Conservation (phyloP, 2,888 invertebrate species). For the Drosophila aldrichi region DNA sequence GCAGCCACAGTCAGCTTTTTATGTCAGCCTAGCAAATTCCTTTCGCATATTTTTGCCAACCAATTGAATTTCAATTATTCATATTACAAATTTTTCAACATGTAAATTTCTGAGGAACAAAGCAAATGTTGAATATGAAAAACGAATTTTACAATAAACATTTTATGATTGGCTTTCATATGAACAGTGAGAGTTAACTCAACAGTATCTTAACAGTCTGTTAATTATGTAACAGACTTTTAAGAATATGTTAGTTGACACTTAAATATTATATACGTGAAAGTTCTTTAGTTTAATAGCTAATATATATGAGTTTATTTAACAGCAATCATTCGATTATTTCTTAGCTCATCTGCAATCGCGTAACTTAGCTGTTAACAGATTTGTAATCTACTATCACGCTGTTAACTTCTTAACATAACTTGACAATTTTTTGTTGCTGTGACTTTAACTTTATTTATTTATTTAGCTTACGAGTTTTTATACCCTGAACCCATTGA, state of each 20-base stretch:
- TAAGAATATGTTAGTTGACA: not conserved
- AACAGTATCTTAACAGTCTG: not conserved
- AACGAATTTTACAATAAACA: no score
- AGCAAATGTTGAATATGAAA: not conserved
- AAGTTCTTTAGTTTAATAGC: no score
- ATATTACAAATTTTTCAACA: not conserved
- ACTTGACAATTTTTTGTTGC: not conserved
- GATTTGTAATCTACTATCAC: not conserved
- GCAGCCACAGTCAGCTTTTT: not conserved
- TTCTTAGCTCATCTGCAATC: no score
- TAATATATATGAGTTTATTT: no score
- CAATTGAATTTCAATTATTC: constrained; percentile 9
- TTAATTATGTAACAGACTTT: not conserved
- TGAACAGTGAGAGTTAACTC: not conserved
- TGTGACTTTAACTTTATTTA: not conserved
- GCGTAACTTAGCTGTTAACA: no score
- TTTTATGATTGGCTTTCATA: no score
- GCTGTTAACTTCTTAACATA: constrained; percentile 4
- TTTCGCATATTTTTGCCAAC: not conserved
- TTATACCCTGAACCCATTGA: no score
- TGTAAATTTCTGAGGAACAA: not conserved
- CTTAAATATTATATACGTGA: no score
- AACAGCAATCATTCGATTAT: no score
- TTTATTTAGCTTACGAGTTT: constrained; percentile 8
- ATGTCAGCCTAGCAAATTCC: not conserved